Conservation (phyloP, 2,888 invertebrate species). For the Seira musarum region DNA sequence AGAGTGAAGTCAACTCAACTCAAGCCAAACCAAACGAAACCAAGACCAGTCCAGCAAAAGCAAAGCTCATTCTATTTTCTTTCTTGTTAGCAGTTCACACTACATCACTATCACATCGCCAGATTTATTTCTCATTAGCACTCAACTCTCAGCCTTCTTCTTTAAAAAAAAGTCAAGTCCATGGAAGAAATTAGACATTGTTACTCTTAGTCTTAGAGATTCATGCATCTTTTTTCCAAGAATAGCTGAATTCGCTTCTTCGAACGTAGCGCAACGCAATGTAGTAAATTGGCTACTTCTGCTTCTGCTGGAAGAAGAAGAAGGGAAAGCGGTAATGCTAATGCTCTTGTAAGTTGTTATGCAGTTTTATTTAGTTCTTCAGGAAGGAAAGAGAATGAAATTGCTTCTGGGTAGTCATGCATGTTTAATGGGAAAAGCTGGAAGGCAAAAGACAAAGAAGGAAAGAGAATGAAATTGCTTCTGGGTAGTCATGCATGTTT, state of each 20-base stretch:
- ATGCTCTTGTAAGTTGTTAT: no score
- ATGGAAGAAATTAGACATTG: no score
- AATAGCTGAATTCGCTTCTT: slow-evolving; percentile 11
- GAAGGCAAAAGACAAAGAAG: slow-evolving; percentile 9
- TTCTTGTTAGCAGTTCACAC: slow-evolving; percentile 42
- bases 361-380: no score
- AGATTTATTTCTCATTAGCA: slow-evolving; percentile 47
- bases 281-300: slow-evolving; percentile 4
- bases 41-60: no score
- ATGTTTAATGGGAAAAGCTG: slow-evolving; percentile 36
- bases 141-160: no score
- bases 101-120: no score
- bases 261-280: background rate
- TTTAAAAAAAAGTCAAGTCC: no score
- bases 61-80: no score
- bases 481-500: slow-evolving; percentile 31
- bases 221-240: background rate
- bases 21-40: no score
- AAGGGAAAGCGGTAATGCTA: no score
- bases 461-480: background rate
- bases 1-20: no score
- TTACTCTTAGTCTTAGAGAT: slow-evolving; percentile 30
- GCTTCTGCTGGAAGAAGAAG: background rate
- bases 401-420: slow-evolving; percentile 31
- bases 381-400: no score